Evolutionary conservation across 1,140 invertebrate genomes (phyloP).

Genomic region (Ceratosolen solmsi): DNA sequence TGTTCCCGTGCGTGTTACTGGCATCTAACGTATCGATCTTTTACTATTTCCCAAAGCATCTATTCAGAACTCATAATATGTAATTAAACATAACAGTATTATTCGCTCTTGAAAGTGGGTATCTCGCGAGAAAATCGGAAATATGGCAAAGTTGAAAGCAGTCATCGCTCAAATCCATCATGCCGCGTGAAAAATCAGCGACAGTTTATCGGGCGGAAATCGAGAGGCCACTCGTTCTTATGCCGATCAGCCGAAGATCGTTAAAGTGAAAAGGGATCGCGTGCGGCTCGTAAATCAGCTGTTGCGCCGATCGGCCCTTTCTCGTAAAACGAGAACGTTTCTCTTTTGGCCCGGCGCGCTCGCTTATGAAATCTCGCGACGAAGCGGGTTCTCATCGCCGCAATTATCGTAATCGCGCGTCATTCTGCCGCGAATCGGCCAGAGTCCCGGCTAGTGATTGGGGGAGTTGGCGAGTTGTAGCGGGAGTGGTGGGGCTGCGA

Average conservation of each 20-base stretch:
- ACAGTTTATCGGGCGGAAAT: background rate
- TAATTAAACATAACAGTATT: background rate
- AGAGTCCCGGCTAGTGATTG: no score
- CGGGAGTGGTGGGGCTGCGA: no score
- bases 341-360: background rate
- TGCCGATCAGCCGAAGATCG: background rate
- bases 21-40: no score
- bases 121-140: no score
- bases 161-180: no score
- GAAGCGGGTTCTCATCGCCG: constrained; percentile 22
- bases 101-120: background rate
- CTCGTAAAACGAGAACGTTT: background rate
- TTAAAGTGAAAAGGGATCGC: background rate
- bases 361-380: constrained; percentile 13
- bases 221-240: background rate
- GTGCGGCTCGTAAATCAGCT: background rate
- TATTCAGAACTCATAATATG: no score
- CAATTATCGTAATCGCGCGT: constrained; percentile 26
- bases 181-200: no score
- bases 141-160: no score
- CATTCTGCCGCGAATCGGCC: background rate
- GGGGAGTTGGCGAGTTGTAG: no score
- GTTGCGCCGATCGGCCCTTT: background rate
- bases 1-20: no score
- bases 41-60: no score